A percentile compares a stretch with the other conserved stretches of the same genome.
These are phyloP conservation scores for Bos indicus DNA, from an alignment of 2,113 vertebrate genomes.

Conservation along the genomic window DNA sequence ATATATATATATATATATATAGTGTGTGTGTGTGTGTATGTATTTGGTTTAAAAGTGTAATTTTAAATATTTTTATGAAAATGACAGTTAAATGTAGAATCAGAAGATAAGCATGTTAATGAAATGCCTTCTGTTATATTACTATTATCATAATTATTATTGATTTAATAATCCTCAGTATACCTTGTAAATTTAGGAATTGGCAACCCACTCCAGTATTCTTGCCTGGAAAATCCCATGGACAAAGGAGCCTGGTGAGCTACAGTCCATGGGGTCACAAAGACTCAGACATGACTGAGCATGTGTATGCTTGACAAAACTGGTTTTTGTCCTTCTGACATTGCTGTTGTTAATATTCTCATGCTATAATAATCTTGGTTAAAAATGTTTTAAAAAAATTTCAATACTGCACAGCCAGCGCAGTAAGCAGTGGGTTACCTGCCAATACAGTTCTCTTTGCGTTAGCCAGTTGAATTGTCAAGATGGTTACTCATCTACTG, in stretches of 20 bases:
- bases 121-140: background rate
- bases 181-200: background rate
- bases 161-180: background rate
- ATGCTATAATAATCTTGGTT: background rate
- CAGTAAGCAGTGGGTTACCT: background rate
- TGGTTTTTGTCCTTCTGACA: background rate
- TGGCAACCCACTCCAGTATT: background rate
- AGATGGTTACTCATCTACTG: background rate
- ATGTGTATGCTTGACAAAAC: background rate
- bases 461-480: background rate
- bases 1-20: background rate
- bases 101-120: background rate
- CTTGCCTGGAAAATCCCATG: background rate
- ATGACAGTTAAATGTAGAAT: background rate
- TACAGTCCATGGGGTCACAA: background rate
- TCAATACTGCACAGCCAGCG: background rate
- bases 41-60: background rate
- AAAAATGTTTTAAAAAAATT: background rate
- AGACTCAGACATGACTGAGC: background rate
- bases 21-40: background rate
- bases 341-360: background rate
- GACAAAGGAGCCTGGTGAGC: background rate
- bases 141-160: background rate
- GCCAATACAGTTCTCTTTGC: background rate
- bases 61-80: constrained; percentile 3